phyloP scores from a whole-genome alignment of 2,888 invertebrate genomes.

The Nomada hirtipes region DNA sequence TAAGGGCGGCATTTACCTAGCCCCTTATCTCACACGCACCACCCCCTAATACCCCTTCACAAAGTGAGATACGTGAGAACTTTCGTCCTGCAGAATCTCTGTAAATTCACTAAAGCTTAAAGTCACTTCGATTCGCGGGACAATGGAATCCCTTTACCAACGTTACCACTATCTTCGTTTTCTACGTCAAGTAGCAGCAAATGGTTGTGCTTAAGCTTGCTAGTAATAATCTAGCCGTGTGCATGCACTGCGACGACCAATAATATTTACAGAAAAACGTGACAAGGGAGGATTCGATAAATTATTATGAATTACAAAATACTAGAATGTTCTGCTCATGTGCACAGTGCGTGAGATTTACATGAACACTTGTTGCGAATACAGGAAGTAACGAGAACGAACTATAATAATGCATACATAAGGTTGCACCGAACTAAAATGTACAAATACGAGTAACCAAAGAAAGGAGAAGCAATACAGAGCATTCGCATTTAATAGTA shows the following conservation, averaged over 20 bases:
- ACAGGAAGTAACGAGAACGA: not conserved
- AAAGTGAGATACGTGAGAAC: not conserved
- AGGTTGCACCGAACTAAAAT: not conserved
- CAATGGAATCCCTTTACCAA: conserved; percentile 14
- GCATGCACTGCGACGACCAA: too few species aligned
- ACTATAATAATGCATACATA: not conserved
- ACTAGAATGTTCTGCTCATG: conserved; percentile 45
- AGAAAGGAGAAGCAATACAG: too few species aligned
- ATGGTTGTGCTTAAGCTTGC: too few species aligned
- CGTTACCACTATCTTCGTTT: too few species aligned
- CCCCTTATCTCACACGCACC: not conserved
- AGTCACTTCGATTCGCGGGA: too few species aligned
- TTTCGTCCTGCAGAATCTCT: not conserved
- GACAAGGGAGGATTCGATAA: not conserved
- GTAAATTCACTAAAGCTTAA: conserved; percentile 4
- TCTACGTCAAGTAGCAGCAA: too few species aligned
- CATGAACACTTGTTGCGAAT: conserved; percentile 39
- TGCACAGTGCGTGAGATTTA: conserved; percentile 58
- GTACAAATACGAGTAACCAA: not conserved
- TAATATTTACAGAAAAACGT: too few species aligned
- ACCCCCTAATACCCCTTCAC: not conserved
- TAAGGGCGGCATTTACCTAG: not conserved
- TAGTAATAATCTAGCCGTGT: too few species aligned
- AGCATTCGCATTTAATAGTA: too few species aligned
- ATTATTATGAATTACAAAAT: not conserved